These are phyloP conservation scores for Eupristina koningsbergeri DNA, from an alignment of 1,140 invertebrate species.

Conservation along the genomic window DNA sequence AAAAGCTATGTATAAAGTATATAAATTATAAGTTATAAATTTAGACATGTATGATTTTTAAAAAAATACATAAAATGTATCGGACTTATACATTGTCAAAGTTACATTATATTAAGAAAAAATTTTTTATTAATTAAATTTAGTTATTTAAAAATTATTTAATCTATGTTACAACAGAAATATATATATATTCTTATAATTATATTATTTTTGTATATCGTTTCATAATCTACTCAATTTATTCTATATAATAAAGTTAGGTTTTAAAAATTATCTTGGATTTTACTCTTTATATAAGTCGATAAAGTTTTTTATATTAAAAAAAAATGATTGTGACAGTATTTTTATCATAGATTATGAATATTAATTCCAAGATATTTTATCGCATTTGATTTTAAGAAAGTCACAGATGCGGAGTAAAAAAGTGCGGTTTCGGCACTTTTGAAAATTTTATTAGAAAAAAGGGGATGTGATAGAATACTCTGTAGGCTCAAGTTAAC, in stretches of 20 bases:
- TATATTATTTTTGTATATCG: not conserved
- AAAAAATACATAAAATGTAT: too few species aligned
- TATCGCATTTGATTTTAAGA: not conserved
- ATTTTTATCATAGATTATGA: not conserved
- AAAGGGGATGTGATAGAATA: slow-evolving; percentile 5
- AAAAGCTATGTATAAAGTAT: too few species aligned
- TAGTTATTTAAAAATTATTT: not conserved
- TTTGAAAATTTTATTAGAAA: slow-evolving; percentile 15
- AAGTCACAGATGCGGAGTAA: not conserved
- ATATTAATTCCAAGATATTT: not conserved
- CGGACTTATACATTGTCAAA: too few species aligned
- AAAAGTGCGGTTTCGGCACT: slow-evolving; percentile 12
- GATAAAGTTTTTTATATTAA: not conserved
- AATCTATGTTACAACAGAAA: not conserved
- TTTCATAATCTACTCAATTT: not conserved
- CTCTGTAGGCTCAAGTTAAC: slow-evolving; percentile 1
- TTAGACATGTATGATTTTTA: too few species aligned
- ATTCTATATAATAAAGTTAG: too few species aligned
- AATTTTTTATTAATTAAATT: too few species aligned
- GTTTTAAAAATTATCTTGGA: too few species aligned
- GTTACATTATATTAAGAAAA: too few species aligned
- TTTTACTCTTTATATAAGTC: too few species aligned
- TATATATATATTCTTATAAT: not conserved
- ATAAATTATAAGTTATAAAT: too few species aligned
- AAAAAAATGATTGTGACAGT: not conserved